Evolutionary conservation across 2,113 vertebrate genomes (phyloP).

Genomic region (Sterna hirundo): DNA sequence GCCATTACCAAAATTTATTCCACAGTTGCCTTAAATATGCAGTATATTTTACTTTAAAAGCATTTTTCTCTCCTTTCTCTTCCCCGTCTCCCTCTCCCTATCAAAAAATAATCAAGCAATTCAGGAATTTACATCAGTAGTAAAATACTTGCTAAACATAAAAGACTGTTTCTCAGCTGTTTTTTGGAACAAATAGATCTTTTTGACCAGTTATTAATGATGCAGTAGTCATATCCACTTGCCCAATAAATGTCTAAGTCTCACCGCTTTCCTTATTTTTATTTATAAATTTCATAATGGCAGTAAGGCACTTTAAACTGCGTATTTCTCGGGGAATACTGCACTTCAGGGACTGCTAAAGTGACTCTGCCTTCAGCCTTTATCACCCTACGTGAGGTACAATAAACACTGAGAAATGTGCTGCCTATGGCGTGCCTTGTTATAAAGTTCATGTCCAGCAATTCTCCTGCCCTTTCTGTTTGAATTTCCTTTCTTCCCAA

Average conservation of each 20-base stretch:
- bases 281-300: constrained; percentile 56
- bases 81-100: not conserved
- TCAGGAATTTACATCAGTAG: not conserved
- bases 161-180: not conserved
- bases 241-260: not conserved
- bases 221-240: not conserved
- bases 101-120: not conserved
- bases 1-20: not conserved
- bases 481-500: not conserved
- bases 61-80: not conserved
- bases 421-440: constrained; percentile 9
- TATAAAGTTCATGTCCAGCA: not conserved
- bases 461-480: not conserved
- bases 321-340: constrained; percentile 60
- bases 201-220: constrained; percentile 32
- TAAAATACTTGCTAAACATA: not conserved
- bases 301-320: constrained; percentile 31
- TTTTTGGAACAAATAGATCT: not conserved
- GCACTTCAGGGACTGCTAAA: constrained; percentile 59
- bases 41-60: not conserved
- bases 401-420: constrained; percentile 37
- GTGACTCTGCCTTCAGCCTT: constrained; percentile 57
- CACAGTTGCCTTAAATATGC: not conserved
- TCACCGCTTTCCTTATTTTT: constrained; percentile 12
- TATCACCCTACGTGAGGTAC: constrained; percentile 35